Evolutionary conservation across 2,797 vertebrate species (phyloP).

Genomic region (Paramormyrops hopkinsi): DNA sequence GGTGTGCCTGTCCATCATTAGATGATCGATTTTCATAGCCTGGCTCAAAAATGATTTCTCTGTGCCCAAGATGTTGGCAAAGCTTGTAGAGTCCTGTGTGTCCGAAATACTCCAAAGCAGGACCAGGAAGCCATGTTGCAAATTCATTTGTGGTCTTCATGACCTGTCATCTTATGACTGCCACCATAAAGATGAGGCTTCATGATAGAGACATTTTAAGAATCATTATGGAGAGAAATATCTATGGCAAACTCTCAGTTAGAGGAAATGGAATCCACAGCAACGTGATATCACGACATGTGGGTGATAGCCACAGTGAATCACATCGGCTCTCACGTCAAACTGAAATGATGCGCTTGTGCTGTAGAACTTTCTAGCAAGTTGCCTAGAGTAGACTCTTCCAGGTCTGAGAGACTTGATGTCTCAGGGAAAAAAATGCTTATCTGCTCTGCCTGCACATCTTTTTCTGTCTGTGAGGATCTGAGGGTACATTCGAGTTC

Average conservation of each 20-base stretch:
- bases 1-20: not conserved
- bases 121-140: not conserved
- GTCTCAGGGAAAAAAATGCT: not conserved
- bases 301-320: not conserved
- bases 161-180: not conserved
- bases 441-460: not conserved
- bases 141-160: not conserved
- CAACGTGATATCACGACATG: not conserved
- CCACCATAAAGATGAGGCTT: not conserved
- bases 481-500: not conserved
- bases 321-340: not conserved
- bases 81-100: not conserved
- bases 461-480: not conserved
- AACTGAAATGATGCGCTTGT: not conserved
- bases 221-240: not conserved
- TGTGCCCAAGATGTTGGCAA: not conserved
- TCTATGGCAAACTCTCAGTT: not conserved
- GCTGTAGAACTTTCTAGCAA: not conserved
- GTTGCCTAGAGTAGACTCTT: not conserved
- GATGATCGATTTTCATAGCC: not conserved
- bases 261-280: not conserved
- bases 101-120: not conserved
- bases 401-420: not conserved
- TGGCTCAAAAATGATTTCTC: not conserved
- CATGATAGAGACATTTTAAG: not conserved